Conservation (phyloP, 2,113 vertebrate species). For the Cololabis saira region DNA sequence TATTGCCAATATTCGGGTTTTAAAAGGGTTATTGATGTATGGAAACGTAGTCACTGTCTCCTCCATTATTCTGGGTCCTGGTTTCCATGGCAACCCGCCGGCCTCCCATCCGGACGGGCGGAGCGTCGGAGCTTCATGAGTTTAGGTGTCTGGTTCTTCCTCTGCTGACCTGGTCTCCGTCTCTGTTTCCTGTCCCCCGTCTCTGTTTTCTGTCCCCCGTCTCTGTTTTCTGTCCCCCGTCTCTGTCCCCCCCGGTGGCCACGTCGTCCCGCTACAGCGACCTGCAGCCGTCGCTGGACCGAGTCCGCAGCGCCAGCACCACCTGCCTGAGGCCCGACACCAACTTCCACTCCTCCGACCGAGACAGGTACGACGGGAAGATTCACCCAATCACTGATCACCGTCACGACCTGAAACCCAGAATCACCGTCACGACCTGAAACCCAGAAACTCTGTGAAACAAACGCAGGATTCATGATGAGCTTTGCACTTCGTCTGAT, state of each 20-base stretch:
- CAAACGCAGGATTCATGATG: too few relatives aligned
- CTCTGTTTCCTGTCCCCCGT: slow-evolving; percentile 6
- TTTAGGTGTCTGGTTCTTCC: background rate
- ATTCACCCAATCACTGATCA: background rate
- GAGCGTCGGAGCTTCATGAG: too few relatives aligned
- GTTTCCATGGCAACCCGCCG: slow-evolving; percentile 70
- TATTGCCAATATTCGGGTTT: too few relatives aligned
- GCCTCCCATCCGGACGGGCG: slow-evolving; percentile 52
- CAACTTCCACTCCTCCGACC: slow-evolving; percentile 95
- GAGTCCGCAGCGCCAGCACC: slow-evolving; percentile 99
- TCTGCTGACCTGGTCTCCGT: slow-evolving; percentile 26
- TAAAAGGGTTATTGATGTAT: too few relatives aligned
- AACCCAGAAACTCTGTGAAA: too few relatives aligned
- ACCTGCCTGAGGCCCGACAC: slow-evolving; percentile 98
- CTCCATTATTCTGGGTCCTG: slow-evolving; percentile 49
- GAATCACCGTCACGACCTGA: background rate
- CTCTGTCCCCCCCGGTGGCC: slow-evolving; percentile 77
- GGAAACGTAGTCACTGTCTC: too few relatives aligned
- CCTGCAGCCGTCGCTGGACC: slow-evolving; percentile 97
- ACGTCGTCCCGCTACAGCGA: slow-evolving; percentile 91
- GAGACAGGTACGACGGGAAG: slow-evolving; percentile 89
- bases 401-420: too few relatives aligned
- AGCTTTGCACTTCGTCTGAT: too few relatives aligned
- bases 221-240: slow-evolving; percentile 22
- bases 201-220: background rate